A percentile compares a stretch with the other conserved stretches of the same genome.
phyloP scores from a whole-genome alignment of 1,140 invertebrate genomes.

The Drosophila aff. region DNA sequence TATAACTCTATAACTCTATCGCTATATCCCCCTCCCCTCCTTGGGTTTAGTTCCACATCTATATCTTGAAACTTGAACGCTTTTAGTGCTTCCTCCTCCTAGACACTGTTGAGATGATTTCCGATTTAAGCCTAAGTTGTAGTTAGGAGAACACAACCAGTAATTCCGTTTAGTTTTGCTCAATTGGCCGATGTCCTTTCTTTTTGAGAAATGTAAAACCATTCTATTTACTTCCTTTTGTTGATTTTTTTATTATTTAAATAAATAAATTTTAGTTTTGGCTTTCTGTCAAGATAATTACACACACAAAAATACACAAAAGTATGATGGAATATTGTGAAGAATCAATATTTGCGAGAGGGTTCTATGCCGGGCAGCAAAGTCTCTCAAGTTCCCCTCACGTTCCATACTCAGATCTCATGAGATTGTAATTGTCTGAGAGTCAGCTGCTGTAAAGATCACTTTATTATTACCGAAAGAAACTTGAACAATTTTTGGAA shows the following conservation, averaged over 20 bases:
- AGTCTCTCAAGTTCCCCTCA: constrained; percentile 15
- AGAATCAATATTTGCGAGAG: constrained; percentile 30
- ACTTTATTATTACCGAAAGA: constrained; percentile 40
- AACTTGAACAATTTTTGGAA: constrained; percentile 54
- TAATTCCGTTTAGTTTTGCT: constrained; percentile 34
- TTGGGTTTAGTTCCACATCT: constrained; percentile 35
- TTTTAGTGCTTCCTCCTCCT: constrained; percentile 66
- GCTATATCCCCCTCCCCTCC: constrained; percentile 35
- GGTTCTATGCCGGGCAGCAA: constrained; percentile 16
- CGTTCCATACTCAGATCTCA: constrained; percentile 27
- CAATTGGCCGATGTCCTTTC: constrained; percentile 47
- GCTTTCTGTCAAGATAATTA: constrained; percentile 61
- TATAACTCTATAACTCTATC: constrained; percentile 12
- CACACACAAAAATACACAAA: constrained; percentile 72
- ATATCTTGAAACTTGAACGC: constrained; percentile 36
- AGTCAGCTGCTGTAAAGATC: constrained; percentile 45
- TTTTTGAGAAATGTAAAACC: constrained; percentile 11
- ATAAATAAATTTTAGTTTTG: constrained; percentile 37
- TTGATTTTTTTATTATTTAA: not conserved
- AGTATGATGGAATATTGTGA: constrained; percentile 38
- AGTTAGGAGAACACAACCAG: constrained; percentile 53
- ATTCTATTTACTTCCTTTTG: constrained; percentile 14
- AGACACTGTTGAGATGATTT: constrained; percentile 52
- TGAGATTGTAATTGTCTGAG: constrained; percentile 53
- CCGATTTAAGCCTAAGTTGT: constrained; percentile 44